A percentile compares a stretch with the other conserved stretches of the same genome.
phyloP scores from a whole-genome alignment of 1,140 invertebrate species.

The Prorops nasuta region DNA sequence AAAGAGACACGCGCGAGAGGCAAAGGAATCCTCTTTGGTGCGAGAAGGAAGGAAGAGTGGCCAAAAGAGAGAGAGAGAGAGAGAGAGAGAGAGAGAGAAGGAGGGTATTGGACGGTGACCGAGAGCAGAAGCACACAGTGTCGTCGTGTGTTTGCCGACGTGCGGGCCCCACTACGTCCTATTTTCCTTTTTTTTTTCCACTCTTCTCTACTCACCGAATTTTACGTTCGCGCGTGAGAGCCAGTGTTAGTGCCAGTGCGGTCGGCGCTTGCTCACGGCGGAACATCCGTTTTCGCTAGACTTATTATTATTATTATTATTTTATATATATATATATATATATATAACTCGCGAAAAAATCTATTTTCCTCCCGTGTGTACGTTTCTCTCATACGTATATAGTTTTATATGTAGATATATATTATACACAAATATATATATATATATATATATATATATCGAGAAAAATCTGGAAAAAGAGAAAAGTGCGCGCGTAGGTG shows the following conservation, averaged over 20 bases:
- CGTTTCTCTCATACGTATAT: not conserved
- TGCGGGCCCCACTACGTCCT: too few relatives aligned
- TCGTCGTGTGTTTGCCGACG: too few relatives aligned
- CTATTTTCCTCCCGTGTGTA: not conserved
- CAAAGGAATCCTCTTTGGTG: not conserved
- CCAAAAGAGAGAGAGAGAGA: not conserved
- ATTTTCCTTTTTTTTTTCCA: constrained; percentile 28
- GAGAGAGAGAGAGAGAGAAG: not conserved
- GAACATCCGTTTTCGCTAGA: constrained; percentile 19
- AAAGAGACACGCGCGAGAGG: not conserved
- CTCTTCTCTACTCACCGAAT: too few relatives aligned
- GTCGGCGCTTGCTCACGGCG: constrained; percentile 27
- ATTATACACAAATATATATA: constrained; percentile 33
- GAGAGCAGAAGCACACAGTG: too few relatives aligned
- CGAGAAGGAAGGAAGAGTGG: not conserved
- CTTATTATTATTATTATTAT: too few relatives aligned
- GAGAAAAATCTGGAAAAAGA: constrained; percentile 19
- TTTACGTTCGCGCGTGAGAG: constrained; percentile 14
- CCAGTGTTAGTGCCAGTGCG: constrained; percentile 42
- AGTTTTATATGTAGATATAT: constrained; percentile 19
- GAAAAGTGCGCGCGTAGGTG: too few relatives aligned
- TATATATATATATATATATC: constrained; percentile 24
- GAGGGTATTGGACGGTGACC: constrained; percentile 3
- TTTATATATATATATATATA: constrained; percentile 23
- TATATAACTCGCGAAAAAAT: too few relatives aligned